Conservation (phyloP, 2,797 vertebrate species). For the Anguilla megastoma region DNA sequence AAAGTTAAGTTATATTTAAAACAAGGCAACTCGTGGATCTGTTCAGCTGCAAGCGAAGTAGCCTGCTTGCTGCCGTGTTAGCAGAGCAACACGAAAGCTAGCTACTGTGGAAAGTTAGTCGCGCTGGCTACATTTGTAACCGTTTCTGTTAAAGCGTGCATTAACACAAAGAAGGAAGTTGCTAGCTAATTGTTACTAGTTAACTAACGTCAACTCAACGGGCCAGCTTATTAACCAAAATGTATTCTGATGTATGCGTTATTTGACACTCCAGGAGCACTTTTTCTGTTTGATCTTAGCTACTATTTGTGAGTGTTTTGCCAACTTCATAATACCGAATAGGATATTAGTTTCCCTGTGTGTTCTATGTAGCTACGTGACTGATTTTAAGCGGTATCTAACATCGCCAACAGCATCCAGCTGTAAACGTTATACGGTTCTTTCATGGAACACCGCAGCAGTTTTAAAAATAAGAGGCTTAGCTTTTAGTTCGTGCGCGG, state of each 20-base stretch:
- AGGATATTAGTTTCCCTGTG: not conserved
- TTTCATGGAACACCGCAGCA: not conserved
- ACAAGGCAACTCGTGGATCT: not conserved
- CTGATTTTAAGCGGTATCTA: not conserved
- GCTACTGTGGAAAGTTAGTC: not conserved
- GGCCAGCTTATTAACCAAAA: not conserved
- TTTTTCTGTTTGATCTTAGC: not conserved
- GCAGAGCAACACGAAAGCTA: not conserved
- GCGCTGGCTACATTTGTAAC: conserved; percentile 2
- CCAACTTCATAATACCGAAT: not conserved
- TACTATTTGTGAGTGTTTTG: not conserved
- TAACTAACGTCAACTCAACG: not conserved
- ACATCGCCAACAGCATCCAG: not conserved
- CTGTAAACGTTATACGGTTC: not conserved
- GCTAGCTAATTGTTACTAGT: not conserved
- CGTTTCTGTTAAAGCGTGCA: not conserved
- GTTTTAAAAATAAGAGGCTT: conserved; percentile 18
- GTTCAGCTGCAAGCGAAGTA: not conserved
- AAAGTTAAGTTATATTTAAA: not conserved
- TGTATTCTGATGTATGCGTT: not conserved
- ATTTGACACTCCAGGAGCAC: not conserved
- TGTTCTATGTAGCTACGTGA: not conserved
- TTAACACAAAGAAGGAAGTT: not conserved
- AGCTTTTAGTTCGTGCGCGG: not conserved
- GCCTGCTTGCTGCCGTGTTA: not conserved